A percentile compares a stretch with the other conserved stretches of the same genome.
These are phyloP conservation scores for Himalopsyche japonica DNA, from an alignment of 2,888 invertebrate species.

Conservation along the genomic window DNA sequence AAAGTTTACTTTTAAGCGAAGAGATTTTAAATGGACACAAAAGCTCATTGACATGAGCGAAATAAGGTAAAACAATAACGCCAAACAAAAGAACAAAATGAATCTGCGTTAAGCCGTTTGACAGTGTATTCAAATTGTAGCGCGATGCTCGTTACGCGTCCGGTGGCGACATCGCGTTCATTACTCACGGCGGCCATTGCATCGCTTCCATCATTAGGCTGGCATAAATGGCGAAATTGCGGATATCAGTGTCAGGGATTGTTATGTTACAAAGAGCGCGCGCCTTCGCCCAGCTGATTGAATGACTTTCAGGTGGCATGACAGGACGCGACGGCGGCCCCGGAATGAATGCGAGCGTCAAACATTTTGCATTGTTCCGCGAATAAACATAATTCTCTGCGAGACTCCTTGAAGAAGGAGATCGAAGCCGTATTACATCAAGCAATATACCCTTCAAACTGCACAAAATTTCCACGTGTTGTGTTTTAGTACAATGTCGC, in stretches of 20 bases:
- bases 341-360: constrained; percentile 8
- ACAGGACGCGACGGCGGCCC: constrained; percentile 10
- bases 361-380: constrained; percentile 20
- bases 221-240: constrained; percentile 39
- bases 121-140: constrained; percentile 30
- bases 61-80: not conserved
- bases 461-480: too few species aligned
- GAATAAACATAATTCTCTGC: not conserved
- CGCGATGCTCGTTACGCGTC: constrained; percentile 35
- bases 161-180: constrained; percentile 28
- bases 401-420: not conserved
- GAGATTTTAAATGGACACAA: not conserved
- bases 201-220: constrained; percentile 38
- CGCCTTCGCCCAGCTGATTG: constrained; percentile 18
- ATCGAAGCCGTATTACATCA: not conserved
- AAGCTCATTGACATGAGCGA: not conserved
- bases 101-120: constrained; percentile 9
- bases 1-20: not conserved
- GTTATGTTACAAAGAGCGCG: constrained; percentile 24
- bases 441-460: not conserved
- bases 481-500: too few species aligned
- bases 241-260: constrained; percentile 32
- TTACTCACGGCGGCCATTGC: constrained; percentile 26
- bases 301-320: constrained; percentile 18
- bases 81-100: constrained; percentile 12